Base-by-base conservation (phyloP, 2,888 invertebrate genomes). In the Pseudococcus longispinus region DNA sequence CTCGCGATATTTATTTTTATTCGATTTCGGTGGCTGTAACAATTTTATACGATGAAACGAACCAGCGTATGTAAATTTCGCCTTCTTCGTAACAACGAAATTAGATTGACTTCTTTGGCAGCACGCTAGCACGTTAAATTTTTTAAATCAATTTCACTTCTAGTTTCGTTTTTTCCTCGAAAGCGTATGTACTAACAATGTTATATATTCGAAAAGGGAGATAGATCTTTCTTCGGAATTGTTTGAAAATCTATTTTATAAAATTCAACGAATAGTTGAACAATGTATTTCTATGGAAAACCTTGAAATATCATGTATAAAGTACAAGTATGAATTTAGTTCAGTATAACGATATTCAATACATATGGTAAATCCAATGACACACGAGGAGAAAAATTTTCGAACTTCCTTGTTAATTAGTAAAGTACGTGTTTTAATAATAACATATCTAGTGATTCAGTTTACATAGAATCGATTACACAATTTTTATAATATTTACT, bases 391-490 rank as follows among this genome's bases (percentile, higher is more conserved):
- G 42, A 42, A 80, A 80, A 80, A 42, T 80, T 80, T 80, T 37
- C 4, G 70, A 80, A 80, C 77, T 80, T 80, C 77, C 77, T 80
- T 8, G 29, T 70, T 70, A 70, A 80, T 80, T 80, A 42, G 42
- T 20, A 11, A n/a, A 42, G 23, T 80, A 80, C 32, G 37, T 42
- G 42, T n/a, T 80, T 42, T 20, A 80, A 42, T 11, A 80, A 80
- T 42, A 42, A 80, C 20, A 42, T 26, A 20, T n/a, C n/a, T n/a
- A 15, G 20, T 74, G n/a, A 74, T 9, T 23, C 9, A 60, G 8
- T n/a, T 55, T 37, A 37, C n/a, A 55, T 60, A 6, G 23, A 60
- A 23, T 60, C 15, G 23, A 60, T 23, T 23, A 60, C 23, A 60
- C 13, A 60, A 60, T 60, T 60, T 60, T 60, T 60, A 60, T 46